A percentile compares a stretch with the other conserved stretches of the same genome.
Evolutionary conservation across 2,113 vertebrate genomes (phyloP).

Genomic region (Pangasianodon hypophthalmus): DNA sequence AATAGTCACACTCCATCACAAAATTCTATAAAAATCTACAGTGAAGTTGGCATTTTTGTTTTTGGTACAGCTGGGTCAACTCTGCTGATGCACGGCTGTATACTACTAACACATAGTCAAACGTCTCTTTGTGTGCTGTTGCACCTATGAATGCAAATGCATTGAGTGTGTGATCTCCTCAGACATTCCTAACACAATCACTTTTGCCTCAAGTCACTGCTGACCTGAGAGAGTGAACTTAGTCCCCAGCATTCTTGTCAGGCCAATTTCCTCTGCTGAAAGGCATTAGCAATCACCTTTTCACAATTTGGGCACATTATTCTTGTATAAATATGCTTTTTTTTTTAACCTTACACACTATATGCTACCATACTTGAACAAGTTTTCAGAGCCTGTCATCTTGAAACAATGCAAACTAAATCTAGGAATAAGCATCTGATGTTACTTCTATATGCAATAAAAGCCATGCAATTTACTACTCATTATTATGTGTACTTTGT

Average conservation of each 20-base stretch:
- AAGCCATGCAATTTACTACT: not conserved
- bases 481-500: not conserved
- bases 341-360: not conserved
- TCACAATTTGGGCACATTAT: slow-evolving; percentile 2
- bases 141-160: too few relatives aligned
- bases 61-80: too few relatives aligned
- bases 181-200: slow-evolving; percentile 66
- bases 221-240: slow-evolving; percentile 51
- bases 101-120: too few relatives aligned
- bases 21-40: not conserved
- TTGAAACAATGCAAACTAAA: too few relatives aligned
- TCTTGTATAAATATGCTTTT: not conserved
- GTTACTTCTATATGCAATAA: too few relatives aligned
- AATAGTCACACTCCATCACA: too few relatives aligned
- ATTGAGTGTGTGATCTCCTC: slow-evolving; percentile 14
- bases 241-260: slow-evolving; percentile 54
- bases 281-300: not conserved
- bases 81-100: too few relatives aligned
- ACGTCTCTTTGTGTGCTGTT: too few relatives aligned
- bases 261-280: slow-evolving; percentile 37
- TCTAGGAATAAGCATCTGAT: not conserved
- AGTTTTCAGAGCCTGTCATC: not conserved
- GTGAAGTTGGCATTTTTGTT: too few relatives aligned
- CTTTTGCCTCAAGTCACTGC: slow-evolving; percentile 49
- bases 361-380: not conserved